These are phyloP conservation scores for Venturia canescens DNA, from an alignment of 1,140 invertebrate genomes.

Conservation along the genomic window DNA sequence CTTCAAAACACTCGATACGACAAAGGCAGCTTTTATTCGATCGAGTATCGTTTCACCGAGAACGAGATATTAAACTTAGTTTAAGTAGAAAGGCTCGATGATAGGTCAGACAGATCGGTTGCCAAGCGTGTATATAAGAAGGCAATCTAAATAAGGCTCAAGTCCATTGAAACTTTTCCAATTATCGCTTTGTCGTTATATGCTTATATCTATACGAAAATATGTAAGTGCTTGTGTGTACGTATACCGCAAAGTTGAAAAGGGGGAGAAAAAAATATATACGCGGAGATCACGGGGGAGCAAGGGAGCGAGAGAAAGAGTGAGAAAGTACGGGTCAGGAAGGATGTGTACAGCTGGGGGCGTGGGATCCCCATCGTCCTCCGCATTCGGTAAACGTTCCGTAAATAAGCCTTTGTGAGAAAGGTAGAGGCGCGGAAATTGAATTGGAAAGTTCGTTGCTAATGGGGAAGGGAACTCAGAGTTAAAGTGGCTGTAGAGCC, in stretches of 20 bases:
- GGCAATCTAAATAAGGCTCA: conserved; percentile 51
- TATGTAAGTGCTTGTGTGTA: conserved; percentile 1
- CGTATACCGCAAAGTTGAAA: not conserved
- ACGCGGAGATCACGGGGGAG: not conserved
- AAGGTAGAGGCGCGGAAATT: conserved; percentile 60
- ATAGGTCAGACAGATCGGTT: conserved; percentile 46
- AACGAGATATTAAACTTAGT: conserved; percentile 24
- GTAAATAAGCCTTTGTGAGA: conserved; percentile 68
- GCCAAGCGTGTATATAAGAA: not conserved
- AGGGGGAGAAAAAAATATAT: not conserved
- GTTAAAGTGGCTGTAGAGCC: conserved; percentile 28
- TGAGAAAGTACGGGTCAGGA: not conserved
- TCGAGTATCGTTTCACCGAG: conserved; percentile 8
- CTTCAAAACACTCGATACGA: not conserved
- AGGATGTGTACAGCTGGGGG: not conserved
- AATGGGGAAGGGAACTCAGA: conserved; percentile 59
- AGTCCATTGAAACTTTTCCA: conserved; percentile 70
- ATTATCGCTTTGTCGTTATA: conserved; percentile 63
- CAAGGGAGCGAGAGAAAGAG: not conserved
- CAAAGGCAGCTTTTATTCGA: not conserved
- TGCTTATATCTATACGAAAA: not conserved
- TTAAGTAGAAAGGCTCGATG: conserved; percentile 49
- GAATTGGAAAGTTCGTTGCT: conserved; percentile 66
- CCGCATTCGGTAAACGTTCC: conserved; percentile 58
- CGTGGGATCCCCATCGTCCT: conserved; percentile 19